Base-by-base conservation (phyloP, 1,140 invertebrate genomes). In the Hestina assimilis region DNA sequence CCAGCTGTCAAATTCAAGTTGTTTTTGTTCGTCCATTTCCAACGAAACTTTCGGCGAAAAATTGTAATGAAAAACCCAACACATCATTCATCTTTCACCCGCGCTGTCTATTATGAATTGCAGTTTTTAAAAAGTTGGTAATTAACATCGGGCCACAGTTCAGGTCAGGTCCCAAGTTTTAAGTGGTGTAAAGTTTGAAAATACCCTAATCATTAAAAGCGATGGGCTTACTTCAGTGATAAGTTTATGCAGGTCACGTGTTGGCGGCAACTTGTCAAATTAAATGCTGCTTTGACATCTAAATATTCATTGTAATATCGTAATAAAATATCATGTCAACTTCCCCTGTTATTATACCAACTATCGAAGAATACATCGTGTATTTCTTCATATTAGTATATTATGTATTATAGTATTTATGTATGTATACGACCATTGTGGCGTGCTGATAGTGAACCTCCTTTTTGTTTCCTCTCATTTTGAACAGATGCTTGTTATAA, bases 101-200 rank as follows among this genome's bases (percentile, higher is more conserved):
- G 68, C 61, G 67, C 81, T 86, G 78, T 87, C 83, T 79, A 84
- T 86, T 84, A 86, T 88, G 81, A 86, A 79, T 83, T 86, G 84
- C 81, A 83, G 79, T 88, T 84, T 83, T 85, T 78, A 78, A 86
- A 80, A 86, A 88, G 81, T 88, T 88, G 71, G 66, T 88, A 86
- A 88, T 88, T 88, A 88, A 88, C 83, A 84, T 71, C 60, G 71
- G 67, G 67, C 66, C 66, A 66, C 75, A 66, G 69, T 70, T 69
- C 66, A 63, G 63, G 69, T 57, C 79, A 78, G 71, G 73, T 77
- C 74, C 67, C 57, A 82, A 84, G 75, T 84, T 87, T 65, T 75
- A 76, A 86, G 77, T 80, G 72, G 75, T 75, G 70, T 67, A 72
- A 83, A 87, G 66, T 84, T 87, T 69, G 63, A 56, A 66, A 77